phyloP scores from a whole-genome alignment of 2,113 vertebrate genomes.

The Leptobrachium ailaonicum region DNA sequence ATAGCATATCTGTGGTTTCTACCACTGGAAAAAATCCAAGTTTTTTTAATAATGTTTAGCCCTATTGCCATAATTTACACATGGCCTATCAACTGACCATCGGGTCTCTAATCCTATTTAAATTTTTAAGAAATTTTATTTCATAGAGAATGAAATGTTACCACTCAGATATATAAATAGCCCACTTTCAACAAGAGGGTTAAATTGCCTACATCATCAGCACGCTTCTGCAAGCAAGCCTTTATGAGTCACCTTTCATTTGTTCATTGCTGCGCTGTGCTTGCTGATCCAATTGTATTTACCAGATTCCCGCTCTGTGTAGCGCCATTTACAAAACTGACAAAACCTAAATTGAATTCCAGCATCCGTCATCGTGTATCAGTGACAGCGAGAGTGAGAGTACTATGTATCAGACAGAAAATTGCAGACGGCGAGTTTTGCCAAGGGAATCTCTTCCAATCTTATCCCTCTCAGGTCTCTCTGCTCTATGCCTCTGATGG shows the following conservation, averaged over 20 bases:
- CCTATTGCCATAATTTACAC: too few species aligned
- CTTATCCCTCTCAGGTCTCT: conserved; percentile 9
- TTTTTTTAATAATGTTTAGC: too few species aligned
- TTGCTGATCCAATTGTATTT: conserved; percentile 61
- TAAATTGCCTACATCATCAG: conserved; percentile 35
- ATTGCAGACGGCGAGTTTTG: conserved; percentile 58
- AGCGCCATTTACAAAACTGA: conserved; percentile 60
- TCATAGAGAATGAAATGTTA: too few species aligned
- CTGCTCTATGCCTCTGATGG: conserved; percentile 5
- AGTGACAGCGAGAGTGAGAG: conserved; percentile 53
- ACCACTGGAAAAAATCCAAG: too few species aligned
- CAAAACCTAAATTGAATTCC: conserved; percentile 65
- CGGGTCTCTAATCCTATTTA: too few species aligned
- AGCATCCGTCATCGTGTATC: conserved; percentile 56
- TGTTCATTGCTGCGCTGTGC: conserved; percentile 58
- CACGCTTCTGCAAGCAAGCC: conserved; percentile 63
- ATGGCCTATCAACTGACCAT: too few species aligned
- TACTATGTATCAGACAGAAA: conserved; percentile 50
- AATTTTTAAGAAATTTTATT: too few species aligned
- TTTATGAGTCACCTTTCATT: conserved; percentile 60
- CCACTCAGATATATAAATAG: too few species aligned
- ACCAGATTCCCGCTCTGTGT: conserved; percentile 54
- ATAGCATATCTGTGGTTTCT: too few species aligned
- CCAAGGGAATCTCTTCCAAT: conserved; percentile 54
- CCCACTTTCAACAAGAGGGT: background rate